phyloP scores from a whole-genome alignment of 2,888 invertebrate species.

The Cheilosia impressa region DNA sequence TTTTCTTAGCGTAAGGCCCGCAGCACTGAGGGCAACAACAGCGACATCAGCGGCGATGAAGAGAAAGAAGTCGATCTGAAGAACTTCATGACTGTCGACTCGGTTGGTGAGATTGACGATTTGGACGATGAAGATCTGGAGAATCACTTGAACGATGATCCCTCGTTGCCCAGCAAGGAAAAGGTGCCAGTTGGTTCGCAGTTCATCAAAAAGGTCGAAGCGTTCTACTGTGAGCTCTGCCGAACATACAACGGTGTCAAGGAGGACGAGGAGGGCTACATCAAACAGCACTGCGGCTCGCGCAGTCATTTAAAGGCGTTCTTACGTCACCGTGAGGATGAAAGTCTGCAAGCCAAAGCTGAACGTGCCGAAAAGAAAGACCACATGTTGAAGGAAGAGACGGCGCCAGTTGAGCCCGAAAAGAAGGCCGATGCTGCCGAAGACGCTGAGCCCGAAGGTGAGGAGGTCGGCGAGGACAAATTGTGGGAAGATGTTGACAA shows the following conservation, averaged over 20 bases:
- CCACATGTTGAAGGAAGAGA: conserved; percentile 80
- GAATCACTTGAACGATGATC: conserved; percentile 77
- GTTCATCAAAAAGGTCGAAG: conserved; percentile 90
- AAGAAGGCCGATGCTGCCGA: conserved; percentile 74
- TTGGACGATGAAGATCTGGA: conserved; percentile 87
- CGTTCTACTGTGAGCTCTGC: conserved; percentile 92
- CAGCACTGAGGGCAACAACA: conserved; percentile 84
- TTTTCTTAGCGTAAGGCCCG: conserved; percentile 86
- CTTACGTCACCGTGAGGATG: conserved; percentile 90
- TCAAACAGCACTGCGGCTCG: conserved; percentile 90
- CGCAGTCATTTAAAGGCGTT: conserved; percentile 91
- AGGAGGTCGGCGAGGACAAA: conserved; percentile 87
- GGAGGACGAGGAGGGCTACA: conserved; percentile 86
- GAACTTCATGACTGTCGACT: conserved; percentile 88
- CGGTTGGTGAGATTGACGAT: conserved; percentile 92
- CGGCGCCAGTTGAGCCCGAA: conserved; percentile 55
- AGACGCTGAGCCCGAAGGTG: conserved; percentile 80
- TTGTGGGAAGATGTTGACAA: conserved; percentile 93
- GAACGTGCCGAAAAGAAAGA: conserved; percentile 87
- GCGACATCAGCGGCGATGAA: conserved; percentile 88
- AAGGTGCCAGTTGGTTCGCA: conserved; percentile 91
- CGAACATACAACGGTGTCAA: conserved; percentile 88
- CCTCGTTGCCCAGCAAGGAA: conserved; percentile 83
- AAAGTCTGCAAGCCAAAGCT: conserved; percentile 89
- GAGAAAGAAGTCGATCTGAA: conserved; percentile 90